These are phyloP conservation scores for Amblyteles armatorius DNA, from an alignment of 2,888 invertebrate species.

Conservation along the genomic window DNA sequence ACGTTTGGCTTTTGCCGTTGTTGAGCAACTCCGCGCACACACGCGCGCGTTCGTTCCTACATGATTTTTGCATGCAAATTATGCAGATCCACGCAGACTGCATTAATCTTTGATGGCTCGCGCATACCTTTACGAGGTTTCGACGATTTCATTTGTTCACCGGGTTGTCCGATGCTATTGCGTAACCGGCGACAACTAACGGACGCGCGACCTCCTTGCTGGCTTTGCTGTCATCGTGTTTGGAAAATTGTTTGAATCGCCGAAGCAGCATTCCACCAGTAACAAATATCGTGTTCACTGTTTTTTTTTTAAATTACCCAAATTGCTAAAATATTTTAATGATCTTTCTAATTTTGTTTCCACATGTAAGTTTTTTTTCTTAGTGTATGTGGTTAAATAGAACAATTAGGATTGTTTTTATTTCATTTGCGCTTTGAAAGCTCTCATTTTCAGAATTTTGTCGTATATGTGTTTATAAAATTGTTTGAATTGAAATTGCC, in stretches of 20 bases:
- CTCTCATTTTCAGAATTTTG: too few relatives aligned
- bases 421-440: too few relatives aligned
- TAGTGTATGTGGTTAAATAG: too few relatives aligned
- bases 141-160: conserved; percentile 73
- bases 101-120: conserved; percentile 73
- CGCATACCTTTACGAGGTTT: conserved; percentile 71
- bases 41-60: conserved; percentile 67
- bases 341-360: too few relatives aligned
- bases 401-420: too few relatives aligned
- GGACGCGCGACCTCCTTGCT: neutral
- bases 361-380: too few relatives aligned
- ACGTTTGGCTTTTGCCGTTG: conserved; percentile 32
- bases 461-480: neutral
- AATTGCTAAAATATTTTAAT: neutral
- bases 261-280: neutral
- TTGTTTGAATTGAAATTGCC: neutral
- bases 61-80: conserved; percentile 75
- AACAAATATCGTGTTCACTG: neutral
- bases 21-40: conserved; percentile 68
- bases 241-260: conserved; percentile 12
- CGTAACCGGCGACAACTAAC: conserved; percentile 63
- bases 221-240: conserved; percentile 9
- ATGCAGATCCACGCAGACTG: conserved; percentile 73
- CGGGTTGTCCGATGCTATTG: conserved; percentile 62
- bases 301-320: neutral